Base-by-base conservation (phyloP, 2,888 invertebrate species). In the Ditylenchus weischeri region DNA sequence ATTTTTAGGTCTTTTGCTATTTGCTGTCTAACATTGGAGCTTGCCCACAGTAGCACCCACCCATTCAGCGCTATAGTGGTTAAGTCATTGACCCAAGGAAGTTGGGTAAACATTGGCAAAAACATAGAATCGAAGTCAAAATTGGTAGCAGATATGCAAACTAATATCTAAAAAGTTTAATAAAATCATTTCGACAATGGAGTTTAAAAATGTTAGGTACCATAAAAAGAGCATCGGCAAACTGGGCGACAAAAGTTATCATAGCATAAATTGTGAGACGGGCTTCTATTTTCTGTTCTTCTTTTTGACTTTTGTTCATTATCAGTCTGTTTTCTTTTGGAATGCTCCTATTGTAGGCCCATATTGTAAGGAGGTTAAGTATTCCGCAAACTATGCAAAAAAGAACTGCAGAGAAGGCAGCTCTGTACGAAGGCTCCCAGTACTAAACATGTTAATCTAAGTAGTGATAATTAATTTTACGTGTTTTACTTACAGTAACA, bases 371-470 rank as follows among this genome's bases (percentile, higher is more conserved):
- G 29, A 54, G n/a, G 29, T 54, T 54, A 15, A 54, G n/a, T 10
- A 54, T 18, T 54, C 54, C 54, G 10, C 54, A 54, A 11, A 54
- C 10, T 54, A 21, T 29, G n/a, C 54, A 54, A n/a, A 54, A 54
- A n/a, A 54, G 29, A 54, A 54, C 29, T 15, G 54, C 54, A 1
- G 15, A 54, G 10, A 54, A 21, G 54, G 54, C 54, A 11, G 23
- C 21, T 54, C 21, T 21, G n/a, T 54, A 54, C 21, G 29, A 21
- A 29, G 54, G 29, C 29, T 29, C 23, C 21, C 21, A 21, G 54
- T 54, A 54, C 54, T 54, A 7, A 54, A 54, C 21, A 54, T 18
- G n/a, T 23, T 15, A 54, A 54, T 15, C 15, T 8, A 43, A 10
- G 1, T 13, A 43, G 8, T 13, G 8, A 43, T 8, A 10, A 43